Percentiles rank a stretch among this genome's conserved stretches.
Conservation (phyloP, 1,140 invertebrate genomes). For the Colletes latitarsis region DNA sequence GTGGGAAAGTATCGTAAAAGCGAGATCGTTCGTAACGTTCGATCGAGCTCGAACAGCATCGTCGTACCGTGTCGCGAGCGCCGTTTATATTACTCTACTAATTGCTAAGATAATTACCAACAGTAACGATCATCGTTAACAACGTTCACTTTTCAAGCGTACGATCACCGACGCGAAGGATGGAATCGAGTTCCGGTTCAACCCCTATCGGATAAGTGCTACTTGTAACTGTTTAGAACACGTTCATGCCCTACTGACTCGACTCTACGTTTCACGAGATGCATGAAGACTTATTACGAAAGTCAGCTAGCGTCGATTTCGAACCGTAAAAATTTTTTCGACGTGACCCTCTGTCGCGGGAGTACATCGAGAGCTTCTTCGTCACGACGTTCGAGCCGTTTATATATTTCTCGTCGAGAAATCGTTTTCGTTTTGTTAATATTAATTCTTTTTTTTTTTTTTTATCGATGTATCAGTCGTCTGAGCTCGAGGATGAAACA, state of each 20-base stretch:
- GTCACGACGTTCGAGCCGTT: not conserved
- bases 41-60: not conserved
- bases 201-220: slow-evolving; percentile 39
- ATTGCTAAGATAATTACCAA: slow-evolving; percentile 54
- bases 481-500: not conserved
- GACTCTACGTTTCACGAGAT: slow-evolving; percentile 54
- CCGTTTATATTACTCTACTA: slow-evolving; percentile 51
- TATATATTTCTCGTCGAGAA: not conserved
- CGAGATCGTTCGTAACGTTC: not conserved
- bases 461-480: not conserved
- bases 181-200: slow-evolving; percentile 51
- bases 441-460: too few relatives aligned
- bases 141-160: slow-evolving; percentile 45
- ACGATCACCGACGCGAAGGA: slow-evolving; percentile 44
- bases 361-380: not conserved
- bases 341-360: not conserved
- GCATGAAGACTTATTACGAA: slow-evolving; percentile 43
- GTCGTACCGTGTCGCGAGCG: slow-evolving; percentile 27
- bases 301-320: not conserved
- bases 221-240: slow-evolving; percentile 39
- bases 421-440: not conserved
- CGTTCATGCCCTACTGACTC: slow-evolving; percentile 51
- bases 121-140: slow-evolving; percentile 55
- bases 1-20: not conserved
- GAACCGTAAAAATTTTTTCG: not conserved